Evolutionary conservation across 2,113 vertebrate species (phyloP).

Genomic region (Corvus moneduloides): DNA sequence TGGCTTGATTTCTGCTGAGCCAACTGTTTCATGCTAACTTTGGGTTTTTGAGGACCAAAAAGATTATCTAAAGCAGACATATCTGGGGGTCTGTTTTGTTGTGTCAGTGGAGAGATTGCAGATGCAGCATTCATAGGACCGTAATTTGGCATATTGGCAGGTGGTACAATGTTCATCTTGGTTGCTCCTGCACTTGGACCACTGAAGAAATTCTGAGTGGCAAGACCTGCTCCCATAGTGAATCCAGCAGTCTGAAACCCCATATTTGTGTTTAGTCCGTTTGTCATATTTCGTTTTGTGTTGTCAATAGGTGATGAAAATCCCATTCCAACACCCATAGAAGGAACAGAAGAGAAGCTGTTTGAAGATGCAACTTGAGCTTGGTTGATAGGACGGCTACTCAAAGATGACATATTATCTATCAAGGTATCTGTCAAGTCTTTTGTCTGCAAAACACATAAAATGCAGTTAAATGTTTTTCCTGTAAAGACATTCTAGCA

Average conservation of each 20-base stretch:
- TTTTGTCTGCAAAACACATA: constrained; percentile 83
- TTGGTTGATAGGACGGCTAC: constrained; percentile 77
- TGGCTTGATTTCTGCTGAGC: constrained; percentile 82
- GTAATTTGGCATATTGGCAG: constrained; percentile 85
- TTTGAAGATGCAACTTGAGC: constrained; percentile 75
- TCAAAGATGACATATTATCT: constrained; percentile 89
- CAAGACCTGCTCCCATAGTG: constrained; percentile 75
- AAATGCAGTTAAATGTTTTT: background rate
- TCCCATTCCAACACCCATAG: constrained; percentile 73
- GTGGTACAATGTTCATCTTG: constrained; percentile 74
- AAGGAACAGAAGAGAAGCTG: constrained; percentile 75
- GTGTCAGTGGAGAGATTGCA: constrained; percentile 62
- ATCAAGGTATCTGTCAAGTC: constrained; percentile 93
- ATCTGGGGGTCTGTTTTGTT: constrained; percentile 79
- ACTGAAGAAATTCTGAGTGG: constrained; percentile 80
- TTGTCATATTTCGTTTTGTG: constrained; percentile 78
- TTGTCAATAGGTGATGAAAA: constrained; percentile 74
- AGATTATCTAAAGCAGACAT: constrained; percentile 92
- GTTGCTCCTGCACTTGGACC: constrained; percentile 57
- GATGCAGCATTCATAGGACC: constrained; percentile 68
- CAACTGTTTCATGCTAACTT: constrained; percentile 94
- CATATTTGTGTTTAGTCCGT: constrained; percentile 83
- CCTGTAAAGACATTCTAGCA: background rate
- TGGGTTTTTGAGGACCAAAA: constrained; percentile 90
- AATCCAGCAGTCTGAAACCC: constrained; percentile 84